Conservation (phyloP, 1,140 invertebrate genomes). For the Rhopalosiphum maidis region DNA sequence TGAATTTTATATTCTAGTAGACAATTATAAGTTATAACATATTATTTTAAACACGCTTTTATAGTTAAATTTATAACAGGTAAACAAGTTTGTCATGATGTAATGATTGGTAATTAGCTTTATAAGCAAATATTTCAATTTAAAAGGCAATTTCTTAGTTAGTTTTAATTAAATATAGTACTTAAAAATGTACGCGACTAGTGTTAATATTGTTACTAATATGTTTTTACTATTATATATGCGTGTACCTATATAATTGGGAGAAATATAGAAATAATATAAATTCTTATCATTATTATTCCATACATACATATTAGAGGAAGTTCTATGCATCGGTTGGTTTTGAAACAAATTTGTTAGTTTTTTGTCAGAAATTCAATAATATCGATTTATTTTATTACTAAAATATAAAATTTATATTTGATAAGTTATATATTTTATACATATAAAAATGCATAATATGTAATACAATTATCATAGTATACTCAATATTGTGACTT, state of each 20-base stretch:
- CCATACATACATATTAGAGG: background rate
- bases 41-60: background rate
- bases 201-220: background rate
- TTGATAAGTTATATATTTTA: background rate
- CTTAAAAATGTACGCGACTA: background rate
- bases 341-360: background rate
- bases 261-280: background rate
- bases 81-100: background rate
- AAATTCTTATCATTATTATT: background rate
- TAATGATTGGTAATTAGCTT: background rate
- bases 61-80: background rate
- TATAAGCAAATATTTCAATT: background rate
- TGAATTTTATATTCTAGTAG: background rate
- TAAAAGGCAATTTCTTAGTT: background rate
- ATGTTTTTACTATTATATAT: background rate
- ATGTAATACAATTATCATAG: background rate
- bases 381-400: background rate
- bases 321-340: background rate
- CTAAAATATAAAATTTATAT: background rate
- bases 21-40: background rate
- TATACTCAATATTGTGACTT: background rate
- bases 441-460: background rate
- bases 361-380: background rate
- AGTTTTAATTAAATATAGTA: background rate
- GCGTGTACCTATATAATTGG: background rate